Conservation (phyloP, 92 coral and sea anemone genomes). For the Epizoanthus illoricatus region DNA sequence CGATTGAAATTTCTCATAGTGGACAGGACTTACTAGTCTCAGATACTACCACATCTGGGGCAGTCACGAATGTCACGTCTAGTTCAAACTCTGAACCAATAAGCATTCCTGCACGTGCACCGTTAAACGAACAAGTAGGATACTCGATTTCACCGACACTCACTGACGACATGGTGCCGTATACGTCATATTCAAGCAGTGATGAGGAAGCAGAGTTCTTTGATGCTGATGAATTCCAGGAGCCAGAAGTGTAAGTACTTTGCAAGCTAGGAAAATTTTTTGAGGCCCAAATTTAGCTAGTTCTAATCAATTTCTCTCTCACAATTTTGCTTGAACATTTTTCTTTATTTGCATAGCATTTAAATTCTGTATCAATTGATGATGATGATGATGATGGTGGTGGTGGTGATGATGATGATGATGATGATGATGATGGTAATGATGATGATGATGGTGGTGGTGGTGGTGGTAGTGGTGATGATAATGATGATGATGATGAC, state of each 20-base stretch:
- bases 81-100: constrained; percentile 11
- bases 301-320: not conserved
- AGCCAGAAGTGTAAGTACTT: constrained; percentile 45
- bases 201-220: constrained; percentile 98
- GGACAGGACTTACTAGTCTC: constrained; percentile 40
- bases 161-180: constrained; percentile 71
- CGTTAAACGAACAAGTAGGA: constrained; percentile 53
- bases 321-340: not conserved
- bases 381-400: no score
- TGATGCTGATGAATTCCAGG: constrained; percentile 91
- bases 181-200: constrained; percentile 95
- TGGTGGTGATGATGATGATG: no score
- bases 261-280: not conserved
- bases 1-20: constrained; percentile 56
- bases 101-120: constrained; percentile 25
- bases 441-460: no score
- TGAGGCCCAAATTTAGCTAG: not conserved
- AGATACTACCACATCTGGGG: constrained; percentile 21
- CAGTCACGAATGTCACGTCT: constrained; percentile 29
- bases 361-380: no score
- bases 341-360: no score
- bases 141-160: constrained; percentile 72
- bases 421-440: no score
- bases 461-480: no score
- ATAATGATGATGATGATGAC: no score